Conservation (phyloP, 2,888 invertebrate genomes). For the Pycnomerus fuliginosus region DNA sequence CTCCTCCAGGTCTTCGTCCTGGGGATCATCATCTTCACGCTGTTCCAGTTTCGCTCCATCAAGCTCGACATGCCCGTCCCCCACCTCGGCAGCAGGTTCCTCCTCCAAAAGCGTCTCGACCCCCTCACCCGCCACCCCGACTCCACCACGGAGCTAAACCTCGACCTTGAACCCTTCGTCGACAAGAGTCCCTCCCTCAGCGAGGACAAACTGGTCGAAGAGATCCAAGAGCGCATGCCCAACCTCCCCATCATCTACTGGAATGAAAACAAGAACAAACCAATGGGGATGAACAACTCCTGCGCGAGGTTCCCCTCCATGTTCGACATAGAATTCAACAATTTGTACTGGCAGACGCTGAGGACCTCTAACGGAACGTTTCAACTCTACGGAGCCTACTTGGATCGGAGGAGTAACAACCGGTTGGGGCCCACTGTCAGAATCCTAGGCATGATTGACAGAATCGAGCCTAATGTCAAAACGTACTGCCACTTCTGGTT, state of each 20-base stretch:
- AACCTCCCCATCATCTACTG: constrained; percentile 84
- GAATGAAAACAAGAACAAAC: constrained; percentile 79
- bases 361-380: constrained; percentile 83
- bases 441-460: constrained; percentile 81
- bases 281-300: constrained; percentile 66
- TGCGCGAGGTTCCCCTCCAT: constrained; percentile 86
- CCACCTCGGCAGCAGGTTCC: constrained; percentile 54
- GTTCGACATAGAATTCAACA: constrained; percentile 90
- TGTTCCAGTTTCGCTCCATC: constrained; percentile 50
- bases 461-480: constrained; percentile 78
- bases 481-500: constrained; percentile 91
- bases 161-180: constrained; percentile 59
- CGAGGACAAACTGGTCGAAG: constrained; percentile 75
- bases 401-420: constrained; percentile 77
- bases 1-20: constrained; percentile 52
- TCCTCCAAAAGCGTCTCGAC: constrained; percentile 55
- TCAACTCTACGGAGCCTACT: constrained; percentile 86
- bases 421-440: constrained; percentile 80
- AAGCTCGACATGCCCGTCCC: constrained; percentile 48
- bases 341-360: constrained; percentile 90
- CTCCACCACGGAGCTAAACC: constrained; percentile 48
- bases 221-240: constrained; percentile 77
- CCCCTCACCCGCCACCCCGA: constrained; percentile 48
- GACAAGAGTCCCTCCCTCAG: constrained; percentile 62
- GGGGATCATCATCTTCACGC: constrained; percentile 52